These are phyloP conservation scores for Choristoneura rosaceana DNA, from an alignment of 2,888 invertebrate species.

Conservation along the genomic window DNA sequence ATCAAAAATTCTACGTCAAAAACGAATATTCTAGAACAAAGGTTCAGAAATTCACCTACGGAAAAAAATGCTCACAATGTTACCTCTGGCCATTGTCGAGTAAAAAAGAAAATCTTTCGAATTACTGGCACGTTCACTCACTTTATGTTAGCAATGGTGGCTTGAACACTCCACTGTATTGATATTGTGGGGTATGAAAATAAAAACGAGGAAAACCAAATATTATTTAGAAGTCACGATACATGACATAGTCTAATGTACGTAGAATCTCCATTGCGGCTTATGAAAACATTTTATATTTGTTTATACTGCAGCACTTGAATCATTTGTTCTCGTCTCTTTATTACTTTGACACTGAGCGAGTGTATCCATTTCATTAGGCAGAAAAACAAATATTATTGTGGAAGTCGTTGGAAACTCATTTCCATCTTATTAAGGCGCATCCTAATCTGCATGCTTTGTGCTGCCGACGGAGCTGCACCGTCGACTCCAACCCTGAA, in stretches of 20 bases:
- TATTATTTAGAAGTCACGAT: constrained; percentile 16
- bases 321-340: background rate
- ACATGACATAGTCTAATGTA: background rate
- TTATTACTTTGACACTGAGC: constrained; percentile 23
- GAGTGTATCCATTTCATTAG: constrained; percentile 34
- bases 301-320: background rate
- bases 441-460: constrained; percentile 42
- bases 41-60: constrained; percentile 20
- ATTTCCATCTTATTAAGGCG: constrained; percentile 47
- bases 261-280: background rate
- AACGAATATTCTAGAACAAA: constrained; percentile 37
- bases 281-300: background rate
- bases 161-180: constrained; percentile 49
- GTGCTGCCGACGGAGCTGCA: constrained; percentile 29
- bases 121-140: constrained; percentile 54
- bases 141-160: constrained; percentile 48
- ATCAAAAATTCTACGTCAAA: constrained; percentile 24
- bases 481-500: constrained; percentile 14
- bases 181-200: constrained; percentile 45
- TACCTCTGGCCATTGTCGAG: constrained; percentile 36
- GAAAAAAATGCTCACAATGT: constrained; percentile 30
- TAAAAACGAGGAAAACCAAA: constrained; percentile 36
- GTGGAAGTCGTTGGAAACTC: constrained; percentile 46
- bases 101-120: constrained; percentile 46
- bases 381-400: constrained; percentile 39